Conservation (phyloP, 2,888 invertebrate species). For the Tenthredo notha region DNA sequence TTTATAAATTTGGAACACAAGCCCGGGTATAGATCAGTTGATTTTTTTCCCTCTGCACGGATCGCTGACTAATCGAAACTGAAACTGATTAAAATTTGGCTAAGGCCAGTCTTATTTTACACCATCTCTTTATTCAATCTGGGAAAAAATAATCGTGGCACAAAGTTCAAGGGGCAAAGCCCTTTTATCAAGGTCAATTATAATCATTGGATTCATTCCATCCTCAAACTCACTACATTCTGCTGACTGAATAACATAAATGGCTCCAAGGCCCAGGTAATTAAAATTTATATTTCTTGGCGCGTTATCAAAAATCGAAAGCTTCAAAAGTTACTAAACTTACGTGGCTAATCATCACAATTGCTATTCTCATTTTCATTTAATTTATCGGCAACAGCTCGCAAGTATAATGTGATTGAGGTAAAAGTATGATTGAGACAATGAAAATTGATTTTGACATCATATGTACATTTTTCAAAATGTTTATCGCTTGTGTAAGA, state of each 20-base stretch:
- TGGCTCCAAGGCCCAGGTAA: constrained; percentile 50
- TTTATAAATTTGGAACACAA: constrained; percentile 65
- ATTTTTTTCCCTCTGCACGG: constrained; percentile 44
- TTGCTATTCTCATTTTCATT: neutral
- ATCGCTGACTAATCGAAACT: constrained; percentile 2
- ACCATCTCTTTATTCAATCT: neutral
- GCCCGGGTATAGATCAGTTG: constrained; percentile 61
- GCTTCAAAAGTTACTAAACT: neutral
- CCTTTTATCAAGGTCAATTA: neutral
- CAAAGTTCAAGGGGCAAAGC: constrained; percentile 30
- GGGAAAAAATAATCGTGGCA: constrained; percentile 28
- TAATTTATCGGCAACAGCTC: neutral
- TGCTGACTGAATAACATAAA: neutral
- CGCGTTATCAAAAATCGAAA: neutral
- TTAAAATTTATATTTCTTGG: neutral
- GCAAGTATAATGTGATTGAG: neutral
- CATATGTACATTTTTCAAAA: neutral
- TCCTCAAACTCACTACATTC: neutral
- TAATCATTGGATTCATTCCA: neutral
- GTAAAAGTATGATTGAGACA: neutral
- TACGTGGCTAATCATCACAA: neutral
- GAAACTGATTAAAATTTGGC: constrained; percentile 28
- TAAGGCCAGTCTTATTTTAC: constrained; percentile 29
- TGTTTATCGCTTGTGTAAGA: neutral
- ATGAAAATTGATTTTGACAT: neutral